phyloP scores from a whole-genome alignment of 2,888 invertebrate species.

The Coronaproctus castanopsis region DNA sequence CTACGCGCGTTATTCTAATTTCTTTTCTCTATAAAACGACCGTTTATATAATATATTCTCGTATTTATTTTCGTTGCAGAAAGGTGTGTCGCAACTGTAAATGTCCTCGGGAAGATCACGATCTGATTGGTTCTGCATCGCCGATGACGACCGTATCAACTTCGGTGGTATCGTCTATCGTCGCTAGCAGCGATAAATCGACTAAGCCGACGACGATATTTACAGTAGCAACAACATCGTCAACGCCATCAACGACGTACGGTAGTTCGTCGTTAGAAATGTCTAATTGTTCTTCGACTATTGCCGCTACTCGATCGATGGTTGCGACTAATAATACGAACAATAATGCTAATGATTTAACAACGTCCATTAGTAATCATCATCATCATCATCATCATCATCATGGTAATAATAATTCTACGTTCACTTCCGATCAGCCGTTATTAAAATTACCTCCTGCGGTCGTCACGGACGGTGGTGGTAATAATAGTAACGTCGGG shows the following conservation, averaged over 20 bases:
- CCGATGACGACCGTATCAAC: not conserved
- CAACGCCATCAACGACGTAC: too few species aligned
- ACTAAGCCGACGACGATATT: not conserved
- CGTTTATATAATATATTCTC: too few species aligned
- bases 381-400: too few species aligned
- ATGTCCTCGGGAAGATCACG: slow-evolving; percentile 35
- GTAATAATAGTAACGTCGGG: not conserved
- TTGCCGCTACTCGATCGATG: not conserved
- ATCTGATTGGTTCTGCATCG: slow-evolving; percentile 14
- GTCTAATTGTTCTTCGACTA: not conserved
- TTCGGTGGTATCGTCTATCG: slow-evolving; percentile 21
- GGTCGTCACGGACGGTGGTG: slow-evolving; percentile 9
- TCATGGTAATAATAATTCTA: too few species aligned
- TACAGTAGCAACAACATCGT: too few species aligned
- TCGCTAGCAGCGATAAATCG: too few species aligned
- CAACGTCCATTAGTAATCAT: too few species aligned
- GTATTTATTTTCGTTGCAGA: too few species aligned
- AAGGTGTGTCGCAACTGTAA: slow-evolving; percentile 69
- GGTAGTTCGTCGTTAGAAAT: not conserved
- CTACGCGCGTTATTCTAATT: too few species aligned
- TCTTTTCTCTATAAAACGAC: too few species aligned
- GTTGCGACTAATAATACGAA: too few species aligned
- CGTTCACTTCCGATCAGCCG: not conserved
- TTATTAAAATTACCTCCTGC: slow-evolving; percentile 20
- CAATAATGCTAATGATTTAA: too few species aligned